Evolutionary conservation across 1,140 invertebrate species (phyloP).

Genomic region (Drosophila auraria): DNA sequence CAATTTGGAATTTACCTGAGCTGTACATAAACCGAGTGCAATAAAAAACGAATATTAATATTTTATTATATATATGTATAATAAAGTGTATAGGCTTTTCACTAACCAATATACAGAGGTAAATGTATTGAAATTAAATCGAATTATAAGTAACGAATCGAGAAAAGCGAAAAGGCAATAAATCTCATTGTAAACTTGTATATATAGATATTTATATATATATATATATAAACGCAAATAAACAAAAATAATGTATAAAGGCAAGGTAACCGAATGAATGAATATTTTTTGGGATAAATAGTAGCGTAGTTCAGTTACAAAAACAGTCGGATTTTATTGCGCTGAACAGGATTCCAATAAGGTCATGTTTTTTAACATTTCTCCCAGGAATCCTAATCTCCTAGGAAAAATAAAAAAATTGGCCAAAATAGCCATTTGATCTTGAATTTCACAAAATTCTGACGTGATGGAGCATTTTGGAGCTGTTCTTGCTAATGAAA

Average conservation of each 20-base stretch:
- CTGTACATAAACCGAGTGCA: conserved; percentile 65
- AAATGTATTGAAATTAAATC: conserved; percentile 37
- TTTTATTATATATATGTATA: conserved; percentile 38
- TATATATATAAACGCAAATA: conserved; percentile 79
- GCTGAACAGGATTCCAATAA: too few relatives aligned
- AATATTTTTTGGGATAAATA: not conserved
- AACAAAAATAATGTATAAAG: conserved; percentile 67
- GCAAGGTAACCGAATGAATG: not conserved
- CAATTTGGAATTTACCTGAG: conserved; percentile 31
- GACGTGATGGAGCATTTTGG: too few relatives aligned
- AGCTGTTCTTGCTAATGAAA: too few relatives aligned
- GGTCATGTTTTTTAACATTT: too few relatives aligned
- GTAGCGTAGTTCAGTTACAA: too few relatives aligned
- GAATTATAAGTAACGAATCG: conserved; percentile 59
- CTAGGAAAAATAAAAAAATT: too few relatives aligned
- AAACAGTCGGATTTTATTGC: too few relatives aligned
- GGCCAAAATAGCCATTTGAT: too few relatives aligned
- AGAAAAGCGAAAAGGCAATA: conserved; percentile 53
- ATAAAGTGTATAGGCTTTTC: conserved; percentile 13
- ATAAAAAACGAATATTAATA: conserved; percentile 58
- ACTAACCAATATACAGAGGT: conserved; percentile 40
- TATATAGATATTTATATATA: conserved; percentile 72
- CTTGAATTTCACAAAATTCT: too few relatives aligned
- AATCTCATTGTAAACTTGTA: conserved; percentile 78
- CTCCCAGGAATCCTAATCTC: too few relatives aligned